phyloP scores from a whole-genome alignment of 2,113 vertebrate species.

The Sialia sialis region DNA sequence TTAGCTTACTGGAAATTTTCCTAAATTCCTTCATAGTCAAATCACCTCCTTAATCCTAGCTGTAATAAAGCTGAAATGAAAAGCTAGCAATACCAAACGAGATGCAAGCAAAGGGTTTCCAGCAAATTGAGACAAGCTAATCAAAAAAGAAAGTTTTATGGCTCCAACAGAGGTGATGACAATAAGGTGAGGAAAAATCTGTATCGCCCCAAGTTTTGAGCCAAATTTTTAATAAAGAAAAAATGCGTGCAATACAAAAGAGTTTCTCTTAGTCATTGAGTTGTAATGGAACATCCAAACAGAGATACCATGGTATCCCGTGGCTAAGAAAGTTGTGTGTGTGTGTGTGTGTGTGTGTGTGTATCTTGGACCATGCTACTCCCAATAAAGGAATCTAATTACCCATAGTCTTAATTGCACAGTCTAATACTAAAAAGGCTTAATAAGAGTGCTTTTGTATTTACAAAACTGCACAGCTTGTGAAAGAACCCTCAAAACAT shows the following conservation, averaged over 20 bases:
- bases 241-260: neutral
- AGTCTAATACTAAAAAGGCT: slow-evolving; percentile 78
- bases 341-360: neutral
- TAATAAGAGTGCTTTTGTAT: slow-evolving; percentile 82
- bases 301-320: slow-evolving; percentile 23
- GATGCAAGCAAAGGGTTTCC: slow-evolving; percentile 48
- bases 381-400: slow-evolving; percentile 77
- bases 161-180: neutral
- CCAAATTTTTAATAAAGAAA: slow-evolving; percentile 47
- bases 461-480: slow-evolving; percentile 84
- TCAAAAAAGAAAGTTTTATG: slow-evolving; percentile 61
- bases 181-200: slow-evolving; percentile 32
- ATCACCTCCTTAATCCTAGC: slow-evolving; percentile 55
- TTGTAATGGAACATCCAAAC: slow-evolving; percentile 42
- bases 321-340: slow-evolving; percentile 50
- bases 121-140: slow-evolving; percentile 60
- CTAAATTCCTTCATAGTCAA: slow-evolving; percentile 66
- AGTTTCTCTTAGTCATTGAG: slow-evolving; percentile 13
- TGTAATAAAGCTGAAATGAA: slow-evolving; percentile 58
- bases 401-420: slow-evolving; percentile 73
- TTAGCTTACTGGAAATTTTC: slow-evolving; percentile 59
- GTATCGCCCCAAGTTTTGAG: neutral
- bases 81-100: neutral
- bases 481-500: slow-evolving; percentile 81
- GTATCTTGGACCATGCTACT: slow-evolving; percentile 64